phyloP scores from a whole-genome alignment of 2,888 invertebrate genomes.

The Flabesymbios commensalis region DNA sequence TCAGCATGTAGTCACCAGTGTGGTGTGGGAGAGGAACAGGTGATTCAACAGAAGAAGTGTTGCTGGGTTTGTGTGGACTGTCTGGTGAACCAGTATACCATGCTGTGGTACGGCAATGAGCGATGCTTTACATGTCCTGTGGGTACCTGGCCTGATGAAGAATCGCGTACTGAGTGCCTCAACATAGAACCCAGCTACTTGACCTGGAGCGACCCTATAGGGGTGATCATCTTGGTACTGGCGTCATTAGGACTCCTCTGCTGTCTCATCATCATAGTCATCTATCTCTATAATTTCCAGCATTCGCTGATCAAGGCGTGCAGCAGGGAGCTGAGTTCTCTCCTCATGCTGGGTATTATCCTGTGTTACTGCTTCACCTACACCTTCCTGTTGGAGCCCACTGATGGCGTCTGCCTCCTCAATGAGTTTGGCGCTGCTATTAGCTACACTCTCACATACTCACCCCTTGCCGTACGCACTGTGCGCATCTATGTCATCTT shows the following conservation, averaged over 20 bases:
- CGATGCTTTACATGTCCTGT: constrained; percentile 29
- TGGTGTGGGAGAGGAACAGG: constrained; percentile 24
- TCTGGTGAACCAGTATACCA: constrained; percentile 30
- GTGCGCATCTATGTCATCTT: not conserved
- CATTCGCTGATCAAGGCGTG: constrained; percentile 31
- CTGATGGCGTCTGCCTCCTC: not conserved
- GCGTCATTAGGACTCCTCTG: constrained; percentile 21
- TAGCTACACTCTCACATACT: not conserved
- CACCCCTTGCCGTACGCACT: not conserved
- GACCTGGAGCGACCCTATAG: constrained; percentile 13
- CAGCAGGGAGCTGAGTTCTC: not conserved
- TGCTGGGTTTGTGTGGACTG: constrained; percentile 41
- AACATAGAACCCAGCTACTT: constrained; percentile 19
- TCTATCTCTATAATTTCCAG: constrained; percentile 31
- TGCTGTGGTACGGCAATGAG: constrained; percentile 5
- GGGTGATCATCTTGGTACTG: constrained; percentile 13
- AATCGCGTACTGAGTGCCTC: constrained; percentile 21
- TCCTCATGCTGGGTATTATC: not conserved
- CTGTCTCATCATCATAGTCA: constrained; percentile 12
- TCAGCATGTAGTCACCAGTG: constrained; percentile 33
- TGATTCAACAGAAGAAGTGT: constrained; percentile 28
- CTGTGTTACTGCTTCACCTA: not conserved
- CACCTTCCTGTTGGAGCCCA: not conserved
- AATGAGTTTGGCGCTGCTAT: not conserved
- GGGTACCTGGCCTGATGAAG: constrained; percentile 33